Evolutionary conservation across 1,140 invertebrate species (phyloP).

Genomic region (Tachypleus tridentatus): DNA sequence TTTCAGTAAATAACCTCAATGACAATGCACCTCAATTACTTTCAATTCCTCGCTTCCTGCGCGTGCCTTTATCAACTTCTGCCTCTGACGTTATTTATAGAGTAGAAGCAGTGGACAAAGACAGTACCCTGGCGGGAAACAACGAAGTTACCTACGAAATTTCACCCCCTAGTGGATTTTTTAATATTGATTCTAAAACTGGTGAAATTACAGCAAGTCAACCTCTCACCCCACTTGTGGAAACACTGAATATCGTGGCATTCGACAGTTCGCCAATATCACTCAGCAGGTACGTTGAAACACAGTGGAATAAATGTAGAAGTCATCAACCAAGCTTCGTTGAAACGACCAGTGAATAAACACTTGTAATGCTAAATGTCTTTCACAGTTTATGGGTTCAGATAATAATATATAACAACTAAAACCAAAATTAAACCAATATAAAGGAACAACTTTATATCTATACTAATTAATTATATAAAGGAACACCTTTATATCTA

Average conservation of each 20-base stretch:
- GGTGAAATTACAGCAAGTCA: slow-evolving; percentile 86
- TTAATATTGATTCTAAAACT: slow-evolving; percentile 69
- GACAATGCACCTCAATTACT: slow-evolving; percentile 78
- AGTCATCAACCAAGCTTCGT: too few species aligned
- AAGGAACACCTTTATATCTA: too few species aligned
- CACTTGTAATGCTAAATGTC: too few species aligned
- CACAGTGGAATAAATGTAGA: too few species aligned
- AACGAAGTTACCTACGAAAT: slow-evolving; percentile 59
- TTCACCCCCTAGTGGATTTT: slow-evolving; percentile 45
- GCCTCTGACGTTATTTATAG: slow-evolving; percentile 47
- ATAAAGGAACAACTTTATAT: too few species aligned
- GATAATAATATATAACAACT: too few species aligned
- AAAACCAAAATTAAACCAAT: too few species aligned
- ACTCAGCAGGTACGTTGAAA: slow-evolving; percentile 12
- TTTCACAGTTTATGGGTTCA: too few species aligned
- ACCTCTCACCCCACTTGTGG: slow-evolving; percentile 56
- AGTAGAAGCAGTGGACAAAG: slow-evolving; percentile 72
- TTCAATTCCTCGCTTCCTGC: slow-evolving; percentile 50
- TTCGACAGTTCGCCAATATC: slow-evolving; percentile 20
- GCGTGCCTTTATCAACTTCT: slow-evolving; percentile 31
- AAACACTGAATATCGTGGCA: slow-evolving; percentile 24
- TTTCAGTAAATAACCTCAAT: slow-evolving; percentile 83
- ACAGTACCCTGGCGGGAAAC: slow-evolving; percentile 69
- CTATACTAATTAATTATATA: too few species aligned
- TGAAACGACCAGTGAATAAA: too few species aligned